phyloP scores from a whole-genome alignment of 2,888 invertebrate species.

The Cylloceria caligata region DNA sequence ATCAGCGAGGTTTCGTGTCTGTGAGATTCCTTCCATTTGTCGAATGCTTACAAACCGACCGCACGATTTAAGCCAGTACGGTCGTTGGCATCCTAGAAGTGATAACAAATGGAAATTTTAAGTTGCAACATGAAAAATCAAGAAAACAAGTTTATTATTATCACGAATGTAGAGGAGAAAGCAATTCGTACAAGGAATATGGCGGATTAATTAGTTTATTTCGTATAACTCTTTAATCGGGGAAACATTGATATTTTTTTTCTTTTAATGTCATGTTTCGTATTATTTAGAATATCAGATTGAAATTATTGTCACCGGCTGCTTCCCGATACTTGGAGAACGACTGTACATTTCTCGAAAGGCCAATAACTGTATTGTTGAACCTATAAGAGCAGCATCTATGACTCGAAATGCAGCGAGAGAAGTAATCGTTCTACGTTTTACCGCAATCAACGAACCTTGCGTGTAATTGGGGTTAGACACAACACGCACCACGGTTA shows the following conservation, averaged over 20 bases:
- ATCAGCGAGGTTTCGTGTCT: conserved; percentile 5
- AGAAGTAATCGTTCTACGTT: conserved; percentile 54
- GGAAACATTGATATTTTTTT: too few relatives aligned
- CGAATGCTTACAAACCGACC: conserved; percentile 3
- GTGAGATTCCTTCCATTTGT: not conserved
- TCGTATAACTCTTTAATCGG: too few relatives aligned
- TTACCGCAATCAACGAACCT: conserved; percentile 56
- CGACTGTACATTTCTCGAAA: not conserved
- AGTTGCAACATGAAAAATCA: not conserved
- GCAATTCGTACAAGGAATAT: too few relatives aligned
- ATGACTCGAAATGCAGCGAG: conserved; percentile 30
- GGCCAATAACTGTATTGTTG: conserved; percentile 24
- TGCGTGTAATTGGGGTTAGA: conserved; percentile 61
- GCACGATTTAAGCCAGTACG: not conserved
- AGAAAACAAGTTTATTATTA: too few relatives aligned
- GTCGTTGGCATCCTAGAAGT: not conserved
- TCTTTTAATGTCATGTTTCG: too few relatives aligned
- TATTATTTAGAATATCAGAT: too few relatives aligned
- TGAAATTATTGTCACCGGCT: not conserved
- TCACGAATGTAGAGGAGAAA: too few relatives aligned
- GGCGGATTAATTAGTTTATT: too few relatives aligned
- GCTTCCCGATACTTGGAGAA: not conserved
- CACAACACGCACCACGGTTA: conserved; percentile 35
- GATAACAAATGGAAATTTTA: not conserved
- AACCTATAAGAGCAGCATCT: not conserved